Percentiles rank a stretch among this genome's conserved stretches.
These are phyloP conservation scores for Syrphus vitripennis DNA, from an alignment of 2,888 invertebrate species.

Conservation along the genomic window DNA sequence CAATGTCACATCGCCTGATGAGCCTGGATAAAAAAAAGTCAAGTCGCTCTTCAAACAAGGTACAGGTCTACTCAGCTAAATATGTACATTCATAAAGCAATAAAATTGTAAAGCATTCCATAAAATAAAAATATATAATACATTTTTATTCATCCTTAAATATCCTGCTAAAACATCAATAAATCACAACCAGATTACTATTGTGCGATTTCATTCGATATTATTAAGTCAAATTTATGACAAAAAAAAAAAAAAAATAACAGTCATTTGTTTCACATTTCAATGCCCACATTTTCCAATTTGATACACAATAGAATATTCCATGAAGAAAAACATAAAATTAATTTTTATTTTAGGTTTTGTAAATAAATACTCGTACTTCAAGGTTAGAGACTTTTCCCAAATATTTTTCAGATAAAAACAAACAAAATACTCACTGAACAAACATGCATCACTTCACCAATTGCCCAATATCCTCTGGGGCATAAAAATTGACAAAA, in stretches of 20 bases:
- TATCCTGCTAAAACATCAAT: not conserved
- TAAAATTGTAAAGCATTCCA: no score
- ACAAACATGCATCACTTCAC: constrained; percentile 15
- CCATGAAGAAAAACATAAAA: not conserved
- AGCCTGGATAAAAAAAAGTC: no score
- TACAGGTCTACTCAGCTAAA: no score
- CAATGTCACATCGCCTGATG: no score
- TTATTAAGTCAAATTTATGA: constrained; percentile 17
- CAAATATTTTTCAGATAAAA: constrained; percentile 20
- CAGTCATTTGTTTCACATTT: constrained; percentile 11
- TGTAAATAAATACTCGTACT: no score
- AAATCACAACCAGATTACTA: not conserved
- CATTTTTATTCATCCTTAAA: not conserved
- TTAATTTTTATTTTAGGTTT: not conserved
- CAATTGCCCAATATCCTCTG: constrained; percentile 60
- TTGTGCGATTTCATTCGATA: not conserved
- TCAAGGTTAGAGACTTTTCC: constrained; percentile 38
- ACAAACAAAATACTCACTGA: constrained; percentile 56
- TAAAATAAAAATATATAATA: no score
- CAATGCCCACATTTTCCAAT: constrained; percentile 7
- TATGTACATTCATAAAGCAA: no score
- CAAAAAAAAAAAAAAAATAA: not conserved
- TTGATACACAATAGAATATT: constrained; percentile 4
- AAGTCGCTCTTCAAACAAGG: no score
- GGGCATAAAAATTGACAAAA: constrained; percentile 20